Base-by-base conservation (phyloP, 2,888 invertebrate species). In the Cabera pusaria region DNA sequence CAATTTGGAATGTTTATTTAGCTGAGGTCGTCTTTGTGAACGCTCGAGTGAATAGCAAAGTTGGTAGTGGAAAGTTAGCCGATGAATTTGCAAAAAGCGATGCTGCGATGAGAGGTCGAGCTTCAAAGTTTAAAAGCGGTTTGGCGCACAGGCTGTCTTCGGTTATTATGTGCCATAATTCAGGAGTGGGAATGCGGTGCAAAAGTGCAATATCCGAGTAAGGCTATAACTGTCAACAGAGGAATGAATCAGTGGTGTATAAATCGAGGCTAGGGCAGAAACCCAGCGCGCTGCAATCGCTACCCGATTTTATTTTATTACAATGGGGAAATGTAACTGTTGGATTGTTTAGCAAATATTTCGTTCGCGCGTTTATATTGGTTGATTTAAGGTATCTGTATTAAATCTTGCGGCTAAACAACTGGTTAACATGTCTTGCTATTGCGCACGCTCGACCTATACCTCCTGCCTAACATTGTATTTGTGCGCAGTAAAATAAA, bases 201-300 rank as follows among this genome's bases (percentile, higher is more conserved):
- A 83, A 79, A 79, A 82, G 83, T 80, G 82, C 81, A 84, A 83
- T 83, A 84, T 83, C 79, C 76, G 73, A 73, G 64, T 68, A 50
- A 63, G 64, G 80, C 84, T 77, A 82, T 82, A 82, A 82, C 79
- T 80, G 83, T 85, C 83, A 80, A 69, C 82, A 59, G 62, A 50
- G 60, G 69, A 75, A 86, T 85, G 85, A 87, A 86, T 88, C 86
- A 86, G 72, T 73, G 74, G 64, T 59, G 50, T 63, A 84, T 86
- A 86, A 85, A 85, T 86, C 75, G 68, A 64, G 43, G 54, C 56
- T 59, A 62, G 71, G 76, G 83, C 82, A 72, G 73, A 65, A 66
- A 66, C 72, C 74, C 66, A 64, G 71, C 52, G 57, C 25, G 55
- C 37, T 57, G 67, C 73, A 68, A 72, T 74, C 67, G 72, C 58